A percentile compares a stretch with the other conserved stretches of the same genome.
phyloP scores from a whole-genome alignment of 2,888 invertebrate species.

The Acleris literana region DNA sequence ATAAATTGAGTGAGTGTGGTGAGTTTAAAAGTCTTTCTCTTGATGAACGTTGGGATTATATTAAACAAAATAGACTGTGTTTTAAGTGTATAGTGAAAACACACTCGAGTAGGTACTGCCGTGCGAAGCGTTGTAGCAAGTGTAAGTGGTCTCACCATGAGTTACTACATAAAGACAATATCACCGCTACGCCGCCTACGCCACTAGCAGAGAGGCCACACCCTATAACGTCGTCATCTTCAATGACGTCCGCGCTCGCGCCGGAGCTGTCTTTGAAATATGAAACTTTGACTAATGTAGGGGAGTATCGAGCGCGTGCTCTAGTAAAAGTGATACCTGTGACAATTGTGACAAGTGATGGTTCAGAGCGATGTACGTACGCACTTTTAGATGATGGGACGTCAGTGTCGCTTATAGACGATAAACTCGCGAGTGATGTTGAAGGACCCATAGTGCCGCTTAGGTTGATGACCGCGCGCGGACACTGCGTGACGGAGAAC shows the following conservation, averaged over 20 bases:
- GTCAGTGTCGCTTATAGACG: constrained; percentile 4
- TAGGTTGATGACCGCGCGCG: not conserved
- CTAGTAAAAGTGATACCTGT: not conserved
- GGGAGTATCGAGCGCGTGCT: not conserved
- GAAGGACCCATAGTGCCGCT: constrained; percentile 10
- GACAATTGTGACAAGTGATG: not conserved
- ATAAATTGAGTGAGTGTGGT: too few relatives aligned
- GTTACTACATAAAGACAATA: not conserved
- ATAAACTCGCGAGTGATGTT: constrained; percentile 2
- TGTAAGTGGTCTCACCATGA: constrained; percentile 11
- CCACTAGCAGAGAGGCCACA: not conserved
- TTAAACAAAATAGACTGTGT: not conserved
- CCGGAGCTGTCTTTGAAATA: not conserved
- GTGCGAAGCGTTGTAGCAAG: constrained; percentile 9
- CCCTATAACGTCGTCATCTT: too few relatives aligned
- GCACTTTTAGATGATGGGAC: constrained; percentile 14
- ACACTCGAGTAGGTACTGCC: constrained; percentile 13
- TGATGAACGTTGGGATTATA: too few relatives aligned
- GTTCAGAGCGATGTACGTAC: constrained; percentile 1
- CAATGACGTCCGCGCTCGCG: not conserved
- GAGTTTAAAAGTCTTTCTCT: too few relatives aligned
- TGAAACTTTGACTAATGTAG: constrained; percentile 7
- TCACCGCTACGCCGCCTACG: not conserved
- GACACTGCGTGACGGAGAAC: not conserved
- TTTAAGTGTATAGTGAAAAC: constrained; percentile 6